phyloP scores from a whole-genome alignment of 1,140 invertebrate genomes.

The Drosophila gunungcola region DNA sequence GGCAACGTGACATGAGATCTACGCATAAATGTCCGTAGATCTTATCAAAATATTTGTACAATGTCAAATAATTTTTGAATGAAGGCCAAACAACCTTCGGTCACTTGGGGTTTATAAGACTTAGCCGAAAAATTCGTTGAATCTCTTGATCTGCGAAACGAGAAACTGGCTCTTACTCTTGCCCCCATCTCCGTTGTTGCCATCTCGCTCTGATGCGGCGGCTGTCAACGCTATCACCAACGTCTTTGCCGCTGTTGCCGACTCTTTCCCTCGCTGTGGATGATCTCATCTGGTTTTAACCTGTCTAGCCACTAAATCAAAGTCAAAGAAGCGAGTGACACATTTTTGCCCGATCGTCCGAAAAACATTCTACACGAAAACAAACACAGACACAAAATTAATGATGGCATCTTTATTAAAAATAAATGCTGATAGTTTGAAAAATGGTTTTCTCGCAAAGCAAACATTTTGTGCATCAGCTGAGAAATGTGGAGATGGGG shows the following conservation, averaged over 20 bases:
- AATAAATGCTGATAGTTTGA: slow-evolving; percentile 78
- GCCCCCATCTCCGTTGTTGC: slow-evolving; percentile 2
- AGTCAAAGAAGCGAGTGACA: slow-evolving; percentile 79
- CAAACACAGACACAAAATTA: slow-evolving; percentile 31
- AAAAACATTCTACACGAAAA: slow-evolving; percentile 29
- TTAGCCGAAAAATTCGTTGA: slow-evolving; percentile 51
- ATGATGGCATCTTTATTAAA: slow-evolving; percentile 80
- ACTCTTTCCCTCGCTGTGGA: slow-evolving; percentile 38
- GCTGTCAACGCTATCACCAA: slow-evolving; percentile 53
- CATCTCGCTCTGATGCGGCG: slow-evolving; percentile 18
- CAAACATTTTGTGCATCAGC: slow-evolving; percentile 58
- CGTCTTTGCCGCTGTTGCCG: slow-evolving; percentile 23
- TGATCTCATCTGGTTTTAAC: slow-evolving; percentile 82
- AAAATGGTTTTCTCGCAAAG: slow-evolving; percentile 53
- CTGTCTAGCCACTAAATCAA: slow-evolving; percentile 83
- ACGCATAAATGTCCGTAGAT: slow-evolving; percentile 18
- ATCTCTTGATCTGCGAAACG: slow-evolving; percentile 19
- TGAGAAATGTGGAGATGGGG: slow-evolving; percentile 1
- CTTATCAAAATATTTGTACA: slow-evolving; percentile 73
- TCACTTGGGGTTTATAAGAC: slow-evolving; percentile 30
- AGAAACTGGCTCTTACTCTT: slow-evolving; percentile 27
- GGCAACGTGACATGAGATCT: slow-evolving; percentile 5
- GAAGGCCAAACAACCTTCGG: slow-evolving; percentile 51
- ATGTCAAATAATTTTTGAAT: slow-evolving; percentile 59
- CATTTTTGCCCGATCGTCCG: slow-evolving; percentile 62